A percentile compares a stretch with the other conserved stretches of the same genome.
Conservation (phyloP, 2,797 vertebrate species). For the Sylvia borin region DNA sequence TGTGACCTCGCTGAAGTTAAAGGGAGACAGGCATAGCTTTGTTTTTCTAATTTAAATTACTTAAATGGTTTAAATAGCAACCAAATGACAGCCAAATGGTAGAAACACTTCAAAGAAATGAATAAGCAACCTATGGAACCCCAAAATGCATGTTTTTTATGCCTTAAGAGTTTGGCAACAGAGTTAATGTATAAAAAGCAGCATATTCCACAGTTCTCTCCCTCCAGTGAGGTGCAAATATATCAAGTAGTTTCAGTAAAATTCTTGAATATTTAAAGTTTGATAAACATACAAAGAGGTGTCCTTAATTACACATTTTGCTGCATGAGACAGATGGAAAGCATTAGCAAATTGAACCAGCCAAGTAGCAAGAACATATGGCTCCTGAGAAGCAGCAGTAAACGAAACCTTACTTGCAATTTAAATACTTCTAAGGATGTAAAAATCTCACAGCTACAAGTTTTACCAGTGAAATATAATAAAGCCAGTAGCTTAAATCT, state of each 20-base stretch:
- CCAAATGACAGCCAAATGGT: neutral
- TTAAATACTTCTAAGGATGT: neutral
- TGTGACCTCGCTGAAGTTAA: neutral
- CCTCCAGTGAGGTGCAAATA: neutral
- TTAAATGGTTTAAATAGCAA: conserved; percentile 13
- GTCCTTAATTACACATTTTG: conserved; percentile 53
- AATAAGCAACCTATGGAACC: neutral
- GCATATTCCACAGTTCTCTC: conserved; percentile 4
- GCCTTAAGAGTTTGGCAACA: neutral
- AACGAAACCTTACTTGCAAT: conserved; percentile 49
- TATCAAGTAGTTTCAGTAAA: neutral
- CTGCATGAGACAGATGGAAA: conserved; percentile 59
- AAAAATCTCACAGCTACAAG: neutral
- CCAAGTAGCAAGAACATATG: conserved; percentile 62
- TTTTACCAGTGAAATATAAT: neutral
- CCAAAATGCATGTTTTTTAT: neutral
- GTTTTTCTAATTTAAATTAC: neutral
- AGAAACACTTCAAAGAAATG: neutral
- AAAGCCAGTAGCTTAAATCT: neutral
- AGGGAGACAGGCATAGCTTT: neutral
- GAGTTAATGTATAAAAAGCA: neutral
- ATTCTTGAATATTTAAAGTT: conserved; percentile 10
- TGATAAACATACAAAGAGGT: conserved; percentile 62
- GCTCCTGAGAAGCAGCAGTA: conserved; percentile 59
- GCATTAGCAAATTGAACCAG: conserved; percentile 64